phyloP scores from a whole-genome alignment of 2,888 invertebrate genomes.

The Cerastoderma edule region DNA sequence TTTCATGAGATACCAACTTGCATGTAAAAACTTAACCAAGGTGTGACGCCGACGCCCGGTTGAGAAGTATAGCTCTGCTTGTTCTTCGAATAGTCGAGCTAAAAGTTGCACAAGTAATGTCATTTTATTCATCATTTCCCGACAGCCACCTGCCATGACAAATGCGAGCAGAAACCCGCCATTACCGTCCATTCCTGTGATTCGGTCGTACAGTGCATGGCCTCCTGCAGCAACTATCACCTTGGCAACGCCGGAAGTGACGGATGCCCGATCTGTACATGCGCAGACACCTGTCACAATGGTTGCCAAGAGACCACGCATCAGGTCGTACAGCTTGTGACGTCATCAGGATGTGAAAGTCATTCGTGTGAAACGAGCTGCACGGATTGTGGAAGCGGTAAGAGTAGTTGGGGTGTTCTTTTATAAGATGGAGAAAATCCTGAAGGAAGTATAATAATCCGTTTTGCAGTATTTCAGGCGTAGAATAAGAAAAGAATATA shows the following conservation, averaged over 20 bases:
- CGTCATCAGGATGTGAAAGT: conserved; percentile 42
- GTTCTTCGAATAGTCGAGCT: no score
- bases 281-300: conserved; percentile 43
- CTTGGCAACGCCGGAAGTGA: conserved; percentile 53
- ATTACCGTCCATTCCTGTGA: conserved; percentile 56
- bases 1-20: no score
- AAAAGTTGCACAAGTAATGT: no score
- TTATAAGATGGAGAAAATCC: no score
- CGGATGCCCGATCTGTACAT: conserved; percentile 62
- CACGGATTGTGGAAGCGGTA: conserved; percentile 18
- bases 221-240: conserved; percentile 56
- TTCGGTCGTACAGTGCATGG: conserved; percentile 58
- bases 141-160: conserved; percentile 43
- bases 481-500: no score
- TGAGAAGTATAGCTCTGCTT: no score
- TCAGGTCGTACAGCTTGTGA: conserved; percentile 47
- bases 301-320: conserved; percentile 56
- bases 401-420: no score
- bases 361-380: conserved; percentile 36
- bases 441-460: no score
- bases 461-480: no score
- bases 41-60: no score
- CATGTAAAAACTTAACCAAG: no score
- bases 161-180: conserved; percentile 43
- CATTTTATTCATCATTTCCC: no score